Evolutionary conservation across 2,797 vertebrate genomes (phyloP).

Genomic region (Merluccius polli): DNA sequence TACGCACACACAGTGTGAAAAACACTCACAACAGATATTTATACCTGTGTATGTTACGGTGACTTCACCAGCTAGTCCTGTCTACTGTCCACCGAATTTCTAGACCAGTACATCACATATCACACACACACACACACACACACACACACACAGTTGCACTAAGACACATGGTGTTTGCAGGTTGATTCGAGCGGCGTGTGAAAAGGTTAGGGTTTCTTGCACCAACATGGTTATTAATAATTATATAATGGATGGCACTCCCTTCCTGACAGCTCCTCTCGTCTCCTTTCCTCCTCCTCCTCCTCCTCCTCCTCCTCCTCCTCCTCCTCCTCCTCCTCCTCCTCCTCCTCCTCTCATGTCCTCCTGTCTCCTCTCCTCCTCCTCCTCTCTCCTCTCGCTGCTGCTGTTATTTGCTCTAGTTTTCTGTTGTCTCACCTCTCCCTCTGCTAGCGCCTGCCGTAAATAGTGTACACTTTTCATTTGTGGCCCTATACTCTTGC

Average conservation of each 20-base stretch:
- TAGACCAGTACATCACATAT: constrained; percentile 35
- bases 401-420: neutral
- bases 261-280: constrained; percentile 37
- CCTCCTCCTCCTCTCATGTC: neutral
- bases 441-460: neutral
- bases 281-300: neutral
- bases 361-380: neutral
- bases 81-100: constrained; percentile 44
- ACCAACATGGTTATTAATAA: constrained; percentile 94
- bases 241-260: constrained; percentile 82
- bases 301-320: neutral
- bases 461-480: neutral
- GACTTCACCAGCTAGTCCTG: constrained; percentile 57
- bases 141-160: constrained; percentile 30
- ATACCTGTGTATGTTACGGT: constrained; percentile 61
- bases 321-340: neutral
- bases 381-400: neutral
- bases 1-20: constrained; percentile 3
- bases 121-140: constrained; percentile 22
- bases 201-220: constrained; percentile 93
- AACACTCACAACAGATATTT: constrained; percentile 52
- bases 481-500: constrained; percentile 49
- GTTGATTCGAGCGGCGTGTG: constrained; percentile 85
- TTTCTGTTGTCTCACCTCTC: neutral
- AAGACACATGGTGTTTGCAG: constrained; percentile 60